Percentiles rank a stretch among this genome's conserved stretches.
phyloP scores from a whole-genome alignment of 2,888 invertebrate species.

The Tenthredo amoena region DNA sequence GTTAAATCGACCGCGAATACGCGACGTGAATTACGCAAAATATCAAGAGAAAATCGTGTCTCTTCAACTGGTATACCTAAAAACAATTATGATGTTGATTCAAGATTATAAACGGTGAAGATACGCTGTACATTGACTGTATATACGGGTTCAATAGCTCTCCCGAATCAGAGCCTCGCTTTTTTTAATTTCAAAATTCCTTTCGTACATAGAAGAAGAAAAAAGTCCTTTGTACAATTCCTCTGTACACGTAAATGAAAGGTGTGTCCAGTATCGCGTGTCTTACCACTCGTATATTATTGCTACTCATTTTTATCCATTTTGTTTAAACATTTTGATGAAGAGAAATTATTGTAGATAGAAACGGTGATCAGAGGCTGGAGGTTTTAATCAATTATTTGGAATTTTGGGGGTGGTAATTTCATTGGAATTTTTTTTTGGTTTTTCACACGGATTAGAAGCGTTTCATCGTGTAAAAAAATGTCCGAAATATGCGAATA shows the following conservation, averaged over 20 bases:
- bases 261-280: neutral
- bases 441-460: neutral
- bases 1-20: slow-evolving; percentile 8
- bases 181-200: neutral
- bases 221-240: neutral
- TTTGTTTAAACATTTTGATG: neutral
- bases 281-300: neutral
- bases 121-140: neutral
- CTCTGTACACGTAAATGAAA: neutral
- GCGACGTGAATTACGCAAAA: neutral
- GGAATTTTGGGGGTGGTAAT: neutral
- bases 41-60: neutral
- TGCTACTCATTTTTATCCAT: neutral
- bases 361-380: no score
- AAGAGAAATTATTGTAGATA: neutral
- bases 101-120: neutral
- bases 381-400: neutral
- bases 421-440: neutral
- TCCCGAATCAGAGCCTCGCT: neutral
- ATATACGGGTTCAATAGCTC: neutral
- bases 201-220: neutral
- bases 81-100: neutral
- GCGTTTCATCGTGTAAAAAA: neutral
- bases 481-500: neutral
- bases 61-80: neutral